phyloP scores from a whole-genome alignment of 2,888 invertebrate species.

The Chrysopilus asiliformis region DNA sequence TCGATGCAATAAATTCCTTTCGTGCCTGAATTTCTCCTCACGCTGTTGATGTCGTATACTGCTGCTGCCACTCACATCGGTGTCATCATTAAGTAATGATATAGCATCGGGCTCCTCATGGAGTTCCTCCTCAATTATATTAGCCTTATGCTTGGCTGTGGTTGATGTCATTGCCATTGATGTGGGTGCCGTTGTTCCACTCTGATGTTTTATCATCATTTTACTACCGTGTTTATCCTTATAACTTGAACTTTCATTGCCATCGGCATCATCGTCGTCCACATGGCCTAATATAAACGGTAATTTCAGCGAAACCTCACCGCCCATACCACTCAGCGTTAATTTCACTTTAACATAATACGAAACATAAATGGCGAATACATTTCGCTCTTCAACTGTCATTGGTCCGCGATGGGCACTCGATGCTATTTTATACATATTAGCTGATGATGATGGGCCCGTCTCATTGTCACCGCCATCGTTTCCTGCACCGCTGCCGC shows the following conservation, averaged over 20 bases:
- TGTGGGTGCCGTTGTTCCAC: not conserved
- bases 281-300: slow-evolving; percentile 61
- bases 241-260: slow-evolving; percentile 3
- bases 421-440: slow-evolving; percentile 20
- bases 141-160: slow-evolving; percentile 7
- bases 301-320: slow-evolving; percentile 58
- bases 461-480: too few species aligned
- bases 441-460: slow-evolving; percentile 1
- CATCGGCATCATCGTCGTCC: slow-evolving; percentile 12
- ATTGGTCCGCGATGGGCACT: slow-evolving; percentile 20
- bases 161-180: not conserved
- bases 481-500: slow-evolving; percentile 11
- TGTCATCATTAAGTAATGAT: slow-evolving; percentile 9
- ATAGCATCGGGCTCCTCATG: slow-evolving; percentile 10
- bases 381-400: slow-evolving; percentile 40
- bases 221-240: not conserved
- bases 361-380: slow-evolving; percentile 75
- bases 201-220: not conserved
- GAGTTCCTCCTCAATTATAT: slow-evolving; percentile 13
- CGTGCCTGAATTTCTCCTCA: slow-evolving; percentile 11
- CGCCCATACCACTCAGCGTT: slow-evolving; percentile 60
- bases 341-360: slow-evolving; percentile 77
- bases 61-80: too few species aligned
- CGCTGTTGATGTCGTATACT: slow-evolving; percentile 2
- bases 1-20: slow-evolving; percentile 10